Base-by-base conservation (phyloP, 2,113 vertebrate genomes). In the Notechis scutatus region DNA sequence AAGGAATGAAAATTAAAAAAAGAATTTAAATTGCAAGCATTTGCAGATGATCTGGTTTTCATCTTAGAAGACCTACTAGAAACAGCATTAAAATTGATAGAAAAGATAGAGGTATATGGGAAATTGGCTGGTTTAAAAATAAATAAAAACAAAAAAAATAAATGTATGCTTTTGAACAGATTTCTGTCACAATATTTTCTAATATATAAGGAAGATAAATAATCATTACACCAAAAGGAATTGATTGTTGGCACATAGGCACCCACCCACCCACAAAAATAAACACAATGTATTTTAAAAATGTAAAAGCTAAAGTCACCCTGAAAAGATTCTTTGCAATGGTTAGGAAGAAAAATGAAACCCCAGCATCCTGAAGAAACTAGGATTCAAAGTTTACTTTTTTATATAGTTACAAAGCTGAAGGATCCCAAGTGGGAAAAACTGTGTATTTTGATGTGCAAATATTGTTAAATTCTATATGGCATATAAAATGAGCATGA, bases 231-330 rank as follows among this genome's bases (percentile, higher is more conserved):
- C 47, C 94, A 56, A 24, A 1, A 88, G 94, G 92, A 95, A 95
- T 86, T 96, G 96, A 96, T 29, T 88, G 87, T 34, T 1, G 10
- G 56, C 88, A 45, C 88, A 59, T 59, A 29, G 3, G 24, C 90
- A 69, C 2, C 4, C 50, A 57, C 11, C 34, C n/a, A 57, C 5
- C 34, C 21, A 55, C 64, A 42, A 52, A 57, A 23, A 54, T 50
- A 95, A 93, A 93, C 93, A 74, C 95, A 18, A 95, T 93, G 93
- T 94, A 95, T 95, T 96, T 96, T 93, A 96, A 89, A 96, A 94
- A 93, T 59, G 94, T 96, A 96, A 97, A 97, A 96, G 95, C 86
- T 97, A 97, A 98, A 97, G 97, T 98, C 97, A 98, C 96, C 96
- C 97, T 97, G 96, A 97, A 95, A 96, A 96, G 95, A 96, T 95